These are phyloP conservation scores for Tipula helvola DNA, from an alignment of 2,888 invertebrate genomes.

Conservation along the genomic window DNA sequence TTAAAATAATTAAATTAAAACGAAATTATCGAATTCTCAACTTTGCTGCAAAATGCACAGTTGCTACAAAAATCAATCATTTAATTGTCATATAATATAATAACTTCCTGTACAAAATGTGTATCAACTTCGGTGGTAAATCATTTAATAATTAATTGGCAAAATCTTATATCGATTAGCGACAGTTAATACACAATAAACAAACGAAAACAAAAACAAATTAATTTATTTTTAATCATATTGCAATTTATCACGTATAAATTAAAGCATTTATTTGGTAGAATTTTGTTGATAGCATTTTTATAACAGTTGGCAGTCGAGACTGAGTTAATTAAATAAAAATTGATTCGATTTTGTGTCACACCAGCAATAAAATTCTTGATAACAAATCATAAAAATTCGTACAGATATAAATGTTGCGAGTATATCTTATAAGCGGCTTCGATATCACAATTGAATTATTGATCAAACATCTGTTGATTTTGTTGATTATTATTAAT, in stretches of 20 bases:
- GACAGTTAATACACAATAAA: neutral
- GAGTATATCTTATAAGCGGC: neutral
- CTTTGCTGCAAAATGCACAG: no score
- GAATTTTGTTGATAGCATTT: neutral
- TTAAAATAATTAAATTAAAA: no score
- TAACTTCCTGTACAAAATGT: neutral
- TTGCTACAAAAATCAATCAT: neutral
- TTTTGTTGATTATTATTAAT: neutral
- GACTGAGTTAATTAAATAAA: neutral
- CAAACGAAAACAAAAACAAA: neutral
- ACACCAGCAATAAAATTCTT: neutral
- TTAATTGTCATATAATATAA: neutral
- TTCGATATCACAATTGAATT: neutral
- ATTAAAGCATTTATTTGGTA: neutral
- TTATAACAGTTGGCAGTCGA: neutral
- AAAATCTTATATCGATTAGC: neutral
- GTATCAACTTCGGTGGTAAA: neutral
- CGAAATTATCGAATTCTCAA: no score
- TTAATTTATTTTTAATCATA: neutral
- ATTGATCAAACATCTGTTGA: constrained; percentile 4
- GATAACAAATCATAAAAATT: neutral
- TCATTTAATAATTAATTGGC: neutral
- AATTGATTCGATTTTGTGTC: neutral
- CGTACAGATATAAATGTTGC: neutral
- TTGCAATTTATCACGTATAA: neutral